phyloP scores from a whole-genome alignment of 2,797 vertebrate species.

The Ispidina picta region DNA sequence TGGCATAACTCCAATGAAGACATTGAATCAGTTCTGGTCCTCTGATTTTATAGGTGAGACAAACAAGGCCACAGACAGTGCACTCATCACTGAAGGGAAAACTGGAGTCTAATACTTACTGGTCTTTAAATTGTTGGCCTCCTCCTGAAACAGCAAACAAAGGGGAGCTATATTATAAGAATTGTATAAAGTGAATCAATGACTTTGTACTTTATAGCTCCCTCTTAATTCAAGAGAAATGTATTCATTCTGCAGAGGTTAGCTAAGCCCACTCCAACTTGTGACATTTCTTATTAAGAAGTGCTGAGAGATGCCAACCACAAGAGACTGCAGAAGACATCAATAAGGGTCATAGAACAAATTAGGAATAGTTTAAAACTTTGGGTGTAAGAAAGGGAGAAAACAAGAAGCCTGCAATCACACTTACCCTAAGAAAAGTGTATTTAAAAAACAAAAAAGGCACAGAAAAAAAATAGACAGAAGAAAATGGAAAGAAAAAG shows the following conservation, averaged over 20 bases:
- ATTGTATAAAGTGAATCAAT: not conserved
- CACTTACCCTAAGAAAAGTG: not conserved
- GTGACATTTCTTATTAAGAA: not conserved
- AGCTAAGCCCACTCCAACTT: not conserved
- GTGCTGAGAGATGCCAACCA: not conserved
- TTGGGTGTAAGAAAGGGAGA: not conserved
- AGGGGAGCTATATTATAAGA: not conserved
- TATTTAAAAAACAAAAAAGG: not conserved
- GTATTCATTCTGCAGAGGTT: not conserved
- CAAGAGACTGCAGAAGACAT: not conserved
- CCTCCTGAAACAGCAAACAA: not conserved
- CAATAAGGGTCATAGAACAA: not conserved
- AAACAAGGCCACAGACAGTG: not conserved
- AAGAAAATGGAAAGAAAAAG: not conserved
- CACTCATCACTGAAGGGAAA: not conserved
- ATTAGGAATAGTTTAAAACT: not conserved
- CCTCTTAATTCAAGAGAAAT: not conserved
- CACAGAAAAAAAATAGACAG: not conserved
- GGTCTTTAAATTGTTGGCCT: not conserved
- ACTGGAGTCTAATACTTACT: not conserved
- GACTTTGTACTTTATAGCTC: not conserved
- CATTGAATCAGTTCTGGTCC: not conserved
- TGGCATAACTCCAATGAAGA: not conserved
- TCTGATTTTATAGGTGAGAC: not conserved
- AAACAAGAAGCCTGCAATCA: not conserved